Percentiles rank a stretch among this genome's conserved stretches.
Conservation (phyloP, 2,797 vertebrate genomes). For the Gambusia yucatana region DNA sequence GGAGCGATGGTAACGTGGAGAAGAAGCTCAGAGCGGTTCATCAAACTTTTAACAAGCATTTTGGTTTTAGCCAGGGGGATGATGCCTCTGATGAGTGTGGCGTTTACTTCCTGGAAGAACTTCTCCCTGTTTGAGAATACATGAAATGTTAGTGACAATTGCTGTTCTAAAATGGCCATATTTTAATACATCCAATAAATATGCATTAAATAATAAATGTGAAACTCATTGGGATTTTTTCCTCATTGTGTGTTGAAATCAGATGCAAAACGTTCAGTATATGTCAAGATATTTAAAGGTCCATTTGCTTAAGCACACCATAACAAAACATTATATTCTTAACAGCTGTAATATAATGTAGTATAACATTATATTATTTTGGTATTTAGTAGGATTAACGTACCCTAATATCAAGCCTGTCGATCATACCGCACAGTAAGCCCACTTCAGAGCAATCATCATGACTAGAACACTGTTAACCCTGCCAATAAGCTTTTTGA, state of each 20-base stretch:
- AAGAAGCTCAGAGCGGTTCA: slow-evolving; percentile 95
- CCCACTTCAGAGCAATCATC: background rate
- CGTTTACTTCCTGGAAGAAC: slow-evolving; percentile 96
- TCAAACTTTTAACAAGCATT: slow-evolving; percentile 92
- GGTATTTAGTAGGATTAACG: background rate
- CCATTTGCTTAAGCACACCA: background rate
- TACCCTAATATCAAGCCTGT: background rate
- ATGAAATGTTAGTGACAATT: slow-evolving; percentile 15
- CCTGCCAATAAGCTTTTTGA: background rate
- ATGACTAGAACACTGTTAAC: background rate
- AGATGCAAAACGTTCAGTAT: background rate
- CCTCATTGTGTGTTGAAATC: background rate
- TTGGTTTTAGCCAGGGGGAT: slow-evolving; percentile 92
- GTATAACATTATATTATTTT: background rate
- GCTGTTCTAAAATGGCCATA: background rate
- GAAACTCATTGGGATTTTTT: background rate
- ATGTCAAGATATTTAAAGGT: background rate
- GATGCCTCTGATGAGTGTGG: slow-evolving; percentile 83
- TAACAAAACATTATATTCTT: too few species aligned
- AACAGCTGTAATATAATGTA: too few species aligned
- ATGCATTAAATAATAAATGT: background rate
- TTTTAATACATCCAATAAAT: background rate
- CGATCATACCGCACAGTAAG: background rate
- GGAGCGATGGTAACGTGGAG: slow-evolving; percentile 96
- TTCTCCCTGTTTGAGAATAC: slow-evolving; percentile 85